Conservation (phyloP, 2,888 invertebrate species). For the Drosophila birchii region DNA sequence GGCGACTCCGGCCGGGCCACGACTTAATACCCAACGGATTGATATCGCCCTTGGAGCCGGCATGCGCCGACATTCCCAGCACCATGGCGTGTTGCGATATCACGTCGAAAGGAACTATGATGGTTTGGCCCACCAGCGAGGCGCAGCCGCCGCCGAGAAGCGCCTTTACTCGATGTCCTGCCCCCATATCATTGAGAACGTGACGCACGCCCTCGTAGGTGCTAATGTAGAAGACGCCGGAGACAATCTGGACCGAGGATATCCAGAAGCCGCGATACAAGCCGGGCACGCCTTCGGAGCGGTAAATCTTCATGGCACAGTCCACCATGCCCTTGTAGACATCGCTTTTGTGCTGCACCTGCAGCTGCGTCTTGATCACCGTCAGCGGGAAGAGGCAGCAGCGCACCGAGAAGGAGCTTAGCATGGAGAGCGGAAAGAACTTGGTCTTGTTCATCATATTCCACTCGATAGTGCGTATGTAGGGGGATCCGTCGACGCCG, state of each 20-base stretch:
- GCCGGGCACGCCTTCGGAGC: constrained; percentile 92
- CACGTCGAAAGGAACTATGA: constrained; percentile 98
- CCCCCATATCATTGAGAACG: constrained; percentile 87
- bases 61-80: constrained; percentile 87
- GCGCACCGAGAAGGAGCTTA: constrained; percentile 88
- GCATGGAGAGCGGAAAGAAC: constrained; percentile 96
- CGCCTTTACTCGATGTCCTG: constrained; percentile 86
- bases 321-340: constrained; percentile 95
- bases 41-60: constrained; percentile 86
- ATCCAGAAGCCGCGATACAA: constrained; percentile 98
- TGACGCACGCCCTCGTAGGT: constrained; percentile 97
- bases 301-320: constrained; percentile 94
- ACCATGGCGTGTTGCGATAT: constrained; percentile 99
- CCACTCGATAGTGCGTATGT: constrained; percentile 96
- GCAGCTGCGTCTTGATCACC: constrained; percentile 96
- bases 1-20: constrained; percentile 87
- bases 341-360: constrained; percentile 91
- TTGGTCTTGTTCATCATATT: constrained; percentile 98
- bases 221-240: constrained; percentile 95
- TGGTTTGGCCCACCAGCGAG: constrained; percentile 96
- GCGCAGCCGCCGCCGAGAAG: constrained; percentile 96
- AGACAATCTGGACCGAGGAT: constrained; percentile 94
- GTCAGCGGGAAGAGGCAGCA: constrained; percentile 96
- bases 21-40: constrained; percentile 91
- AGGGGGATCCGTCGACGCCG: constrained; percentile 77